Evolutionary conservation across 2,113 vertebrate genomes (phyloP).

Genomic region (Rhipidura dahli): DNA sequence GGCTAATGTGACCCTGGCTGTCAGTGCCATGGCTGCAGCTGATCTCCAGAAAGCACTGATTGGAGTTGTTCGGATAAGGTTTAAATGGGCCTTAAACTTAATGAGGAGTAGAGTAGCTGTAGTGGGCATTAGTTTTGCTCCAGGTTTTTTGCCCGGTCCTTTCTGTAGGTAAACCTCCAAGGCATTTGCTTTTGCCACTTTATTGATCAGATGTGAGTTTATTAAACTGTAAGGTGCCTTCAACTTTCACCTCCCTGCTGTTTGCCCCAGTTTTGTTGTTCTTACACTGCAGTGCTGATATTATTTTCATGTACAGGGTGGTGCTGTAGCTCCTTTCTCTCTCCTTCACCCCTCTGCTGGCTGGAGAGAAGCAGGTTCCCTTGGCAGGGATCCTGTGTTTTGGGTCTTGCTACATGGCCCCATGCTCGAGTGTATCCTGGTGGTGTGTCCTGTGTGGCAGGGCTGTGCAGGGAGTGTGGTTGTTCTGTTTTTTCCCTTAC

Average conservation of each 20-base stretch:
- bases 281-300: not conserved
- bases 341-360: not conserved
- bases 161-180: not conserved
- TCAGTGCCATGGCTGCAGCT: not conserved
- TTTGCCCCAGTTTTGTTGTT: not conserved
- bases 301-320: not conserved
- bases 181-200: not conserved
- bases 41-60: not conserved
- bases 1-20: not conserved
- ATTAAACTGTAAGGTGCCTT: not conserved
- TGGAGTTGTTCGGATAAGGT: not conserved
- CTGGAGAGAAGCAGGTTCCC: not conserved
- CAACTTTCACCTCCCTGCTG: not conserved
- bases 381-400: not conserved
- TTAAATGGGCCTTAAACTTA: not conserved
- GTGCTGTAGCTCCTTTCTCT: not conserved
- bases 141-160: not conserved
- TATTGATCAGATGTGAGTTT: not conserved
- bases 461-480: not conserved
- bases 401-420: not conserved
- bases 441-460: rapidly evolving
- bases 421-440: not conserved
- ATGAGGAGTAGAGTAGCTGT: not conserved
- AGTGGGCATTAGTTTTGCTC: not conserved
- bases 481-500: not conserved